Evolutionary conservation across 2,888 invertebrate genomes (phyloP).

Genomic region (Leucophenga montana): DNA sequence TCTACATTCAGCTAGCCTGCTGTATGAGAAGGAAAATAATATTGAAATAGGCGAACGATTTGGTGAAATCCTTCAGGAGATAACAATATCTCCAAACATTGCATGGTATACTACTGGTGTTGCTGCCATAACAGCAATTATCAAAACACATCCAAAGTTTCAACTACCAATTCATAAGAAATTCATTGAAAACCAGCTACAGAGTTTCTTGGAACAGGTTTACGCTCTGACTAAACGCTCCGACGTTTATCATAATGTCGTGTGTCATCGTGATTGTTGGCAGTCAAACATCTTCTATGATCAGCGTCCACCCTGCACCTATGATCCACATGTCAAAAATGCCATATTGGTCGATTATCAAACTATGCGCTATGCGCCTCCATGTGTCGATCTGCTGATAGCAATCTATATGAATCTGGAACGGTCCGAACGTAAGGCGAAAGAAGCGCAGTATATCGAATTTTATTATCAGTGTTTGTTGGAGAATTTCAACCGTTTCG

Average conservation of each 20-base stretch:
- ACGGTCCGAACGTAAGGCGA: slow-evolving; percentile 37
- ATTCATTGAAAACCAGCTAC: slow-evolving; percentile 56
- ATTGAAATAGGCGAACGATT: slow-evolving; percentile 49
- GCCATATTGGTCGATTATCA: slow-evolving; percentile 70
- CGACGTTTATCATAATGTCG: slow-evolving; percentile 72
- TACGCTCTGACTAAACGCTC: slow-evolving; percentile 64
- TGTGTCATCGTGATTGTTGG: slow-evolving; percentile 73
- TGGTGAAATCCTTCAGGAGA: slow-evolving; percentile 52
- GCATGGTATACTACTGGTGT: slow-evolving; percentile 65
- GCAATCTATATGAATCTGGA: slow-evolving; percentile 64
- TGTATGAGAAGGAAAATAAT: slow-evolving; percentile 64
- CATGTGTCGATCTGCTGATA: slow-evolving; percentile 67
- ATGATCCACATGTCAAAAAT: not conserved
- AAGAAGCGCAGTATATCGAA: slow-evolving; percentile 49
- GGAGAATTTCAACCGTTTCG: slow-evolving; percentile 57
- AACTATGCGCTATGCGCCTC: slow-evolving; percentile 66
- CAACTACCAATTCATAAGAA: slow-evolving; percentile 42
- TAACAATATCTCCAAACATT: slow-evolving; percentile 57
- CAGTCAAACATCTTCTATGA: slow-evolving; percentile 68
- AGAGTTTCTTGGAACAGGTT: slow-evolving; percentile 46
- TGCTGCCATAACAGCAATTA: slow-evolving; percentile 49
- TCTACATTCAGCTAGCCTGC: slow-evolving; percentile 71
- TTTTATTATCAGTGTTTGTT: slow-evolving; percentile 60
- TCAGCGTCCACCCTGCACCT: not conserved
- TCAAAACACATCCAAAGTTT: slow-evolving; percentile 52